Conservation (phyloP, 2,888 invertebrate genomes). For the Laspeyria flexula region DNA sequence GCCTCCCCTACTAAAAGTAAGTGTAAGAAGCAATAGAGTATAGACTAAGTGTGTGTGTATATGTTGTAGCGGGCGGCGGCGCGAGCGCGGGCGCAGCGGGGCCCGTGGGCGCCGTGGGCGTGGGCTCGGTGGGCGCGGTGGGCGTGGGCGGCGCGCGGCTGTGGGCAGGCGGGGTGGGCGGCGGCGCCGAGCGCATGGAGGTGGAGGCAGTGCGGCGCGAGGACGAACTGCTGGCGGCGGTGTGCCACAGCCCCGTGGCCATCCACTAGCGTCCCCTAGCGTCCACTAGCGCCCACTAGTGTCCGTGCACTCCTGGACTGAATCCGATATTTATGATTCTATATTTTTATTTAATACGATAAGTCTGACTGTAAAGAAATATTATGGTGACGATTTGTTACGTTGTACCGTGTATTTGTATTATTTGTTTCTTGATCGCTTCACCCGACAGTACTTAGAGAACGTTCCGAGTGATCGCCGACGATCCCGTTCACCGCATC, state of each 20-base stretch:
- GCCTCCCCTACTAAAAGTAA: too few species aligned
- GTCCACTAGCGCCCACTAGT: constrained; percentile 89
- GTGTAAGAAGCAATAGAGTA: too few species aligned
- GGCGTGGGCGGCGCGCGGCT: constrained; percentile 34
- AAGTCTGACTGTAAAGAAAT: constrained; percentile 83
- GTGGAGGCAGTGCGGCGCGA: constrained; percentile 76
- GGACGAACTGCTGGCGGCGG: constrained; percentile 91
- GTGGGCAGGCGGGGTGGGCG: constrained; percentile 30
- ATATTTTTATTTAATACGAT: constrained; percentile 84
- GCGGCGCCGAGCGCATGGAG: constrained; percentile 89
- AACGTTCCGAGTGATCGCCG: constrained; percentile 59
- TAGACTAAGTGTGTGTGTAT: neutral
- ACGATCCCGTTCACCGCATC: constrained; percentile 58
- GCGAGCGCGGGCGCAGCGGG: constrained; percentile 30
- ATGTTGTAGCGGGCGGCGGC: constrained; percentile 55
- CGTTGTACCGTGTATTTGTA: constrained; percentile 75
- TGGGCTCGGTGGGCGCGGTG: constrained; percentile 40
- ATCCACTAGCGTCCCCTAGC: constrained; percentile 89
- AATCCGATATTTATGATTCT: constrained; percentile 81
- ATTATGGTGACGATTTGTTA: constrained; percentile 76
- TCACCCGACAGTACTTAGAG: constrained; percentile 80
- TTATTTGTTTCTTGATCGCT: constrained; percentile 79
- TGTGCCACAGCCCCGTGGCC: constrained; percentile 96
- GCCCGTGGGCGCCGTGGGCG: constrained; percentile 15
- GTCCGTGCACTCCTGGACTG: constrained; percentile 57